phyloP scores from a whole-genome alignment of 2,888 invertebrate genomes.

The Dryadula phaetusa region DNA sequence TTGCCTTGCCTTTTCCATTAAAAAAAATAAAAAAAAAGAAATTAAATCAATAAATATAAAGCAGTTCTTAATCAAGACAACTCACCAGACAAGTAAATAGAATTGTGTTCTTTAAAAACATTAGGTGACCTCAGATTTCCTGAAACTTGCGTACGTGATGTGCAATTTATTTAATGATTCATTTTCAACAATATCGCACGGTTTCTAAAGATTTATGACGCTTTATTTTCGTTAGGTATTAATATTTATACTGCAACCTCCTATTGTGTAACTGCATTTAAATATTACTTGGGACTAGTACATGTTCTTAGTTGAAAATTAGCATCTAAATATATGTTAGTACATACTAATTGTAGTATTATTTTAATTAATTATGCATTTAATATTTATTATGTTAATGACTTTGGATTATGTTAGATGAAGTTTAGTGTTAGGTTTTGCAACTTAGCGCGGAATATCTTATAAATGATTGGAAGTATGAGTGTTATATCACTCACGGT shows the following conservation, averaged over 20 bases:
- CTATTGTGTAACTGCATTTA: conserved; percentile 7
- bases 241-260: conserved; percentile 10
- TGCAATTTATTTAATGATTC: conserved; percentile 23
- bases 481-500: too few species aligned
- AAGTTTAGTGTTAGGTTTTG: neutral
- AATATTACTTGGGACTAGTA: neutral
- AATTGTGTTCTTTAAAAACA: conserved; percentile 9
- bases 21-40: too few species aligned
- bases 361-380: neutral
- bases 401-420: neutral
- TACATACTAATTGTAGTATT: conserved; percentile 7
- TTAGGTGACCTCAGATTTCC: conserved; percentile 24
- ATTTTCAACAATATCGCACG: neutral
- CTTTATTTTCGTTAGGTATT: conserved; percentile 7
- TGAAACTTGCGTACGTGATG: conserved; percentile 27
- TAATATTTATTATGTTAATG: neutral
- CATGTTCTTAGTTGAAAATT: neutral
- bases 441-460: too few species aligned
- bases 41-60: too few species aligned
- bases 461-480: too few species aligned
- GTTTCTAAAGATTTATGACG: neutral
- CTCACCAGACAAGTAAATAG: neutral
- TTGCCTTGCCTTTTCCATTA: too few species aligned
- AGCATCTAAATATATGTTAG: neutral
- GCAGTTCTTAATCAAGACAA: neutral